Base-by-base conservation (phyloP, 2,797 vertebrate species). In the Hafferia zeledoni region DNA sequence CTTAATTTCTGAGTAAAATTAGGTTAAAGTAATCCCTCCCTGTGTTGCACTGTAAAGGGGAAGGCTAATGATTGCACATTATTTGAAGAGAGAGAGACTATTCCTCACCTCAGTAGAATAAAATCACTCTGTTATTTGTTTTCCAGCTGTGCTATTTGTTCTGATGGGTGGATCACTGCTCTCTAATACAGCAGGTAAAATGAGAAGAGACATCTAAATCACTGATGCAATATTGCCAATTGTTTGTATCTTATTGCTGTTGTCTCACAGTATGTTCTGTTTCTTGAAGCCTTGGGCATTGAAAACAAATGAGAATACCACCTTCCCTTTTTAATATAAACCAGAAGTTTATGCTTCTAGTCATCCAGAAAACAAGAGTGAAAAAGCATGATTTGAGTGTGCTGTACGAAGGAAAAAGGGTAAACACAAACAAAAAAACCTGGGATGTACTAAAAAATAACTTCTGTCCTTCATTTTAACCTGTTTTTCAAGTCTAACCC, bases 261-360 rank as follows among this genome's bases (percentile, higher is more conserved):
- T 35, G 13, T 82, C 60, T 91, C 46, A 23, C 41, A 87, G 63
- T 53, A 22, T 41, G 37, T 56, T 81, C 41, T 28, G 5, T 64
- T 91, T 80, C 83, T 87, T 77, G 57, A 83, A 91, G 80, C 95
- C 88, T 50, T 41, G 53, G 77, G 94, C 90, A 37, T 2, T 78
- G 83, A 71, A 89, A 92, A 65, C 44, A 87, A 92, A 80, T 44
- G 33, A 87, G 39, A 74, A 71, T 57, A 53, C 17, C 46, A 77
- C 46, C 46, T 90, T 86, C 8, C 22, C 56, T 87, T 93, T 88
- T 71, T 25, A 93, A 95, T 87, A 96, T 74, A 89, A 95, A 78
- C n/a, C 71, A 85, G 61, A 78, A 76, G 41, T 88, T 83, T 79
- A 86, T 79, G 77, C 82, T 95, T 91, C 59, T 77, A 86, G 74